Evolutionary conservation across 1,140 invertebrate species (phyloP), one percentile per base, ranked within the genome.

Genomic region (Bombus fervidus): DNA sequence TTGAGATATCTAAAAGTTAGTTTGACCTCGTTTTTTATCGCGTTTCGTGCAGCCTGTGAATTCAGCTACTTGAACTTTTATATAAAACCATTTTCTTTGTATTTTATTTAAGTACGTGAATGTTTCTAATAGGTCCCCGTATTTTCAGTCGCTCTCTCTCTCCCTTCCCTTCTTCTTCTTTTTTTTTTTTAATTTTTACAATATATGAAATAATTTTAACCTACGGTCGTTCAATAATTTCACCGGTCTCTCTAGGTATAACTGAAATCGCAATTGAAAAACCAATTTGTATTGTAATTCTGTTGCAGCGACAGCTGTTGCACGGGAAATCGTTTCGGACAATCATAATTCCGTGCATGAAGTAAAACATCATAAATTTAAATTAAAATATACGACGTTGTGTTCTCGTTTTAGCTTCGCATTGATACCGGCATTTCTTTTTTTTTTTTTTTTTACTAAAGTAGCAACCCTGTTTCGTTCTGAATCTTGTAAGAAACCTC

Each of bases 221-320:
- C 39, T 10, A 37, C 13, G 31, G 34, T 18, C 25, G 64, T 47
- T 25, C 77, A 43, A 34, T 47, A 53, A 72, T 81, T 57, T 31
- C 66, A 53, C 22, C 78, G 25, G 47, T 28, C 9, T n/a, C 64
- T 18, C 64, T 66, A 28, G 57, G 15, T 47, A 22, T 22, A 76
- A 68, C 81, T 41, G 28, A 31, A 59, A 64, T 76, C 34, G 41
- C 57, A n/a, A 66, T 68, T 64, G 81, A 77, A 76, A 83, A 77
- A 66, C 62, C 81, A 83, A 83, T 83, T 83, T 83, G 41, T 83
- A 83, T 83, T 83, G 73, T 83, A 83, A 76, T 83, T 74, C 72
- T 43, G 59, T 31, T 25, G 47, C n/a, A 43, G 69, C 80, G 43
- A 25, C 81, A 83, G 73, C 81, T 83, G 73, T 77, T 68, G 41